phyloP scores from a whole-genome alignment of 1,140 invertebrate species.

The Prorops nasuta region DNA sequence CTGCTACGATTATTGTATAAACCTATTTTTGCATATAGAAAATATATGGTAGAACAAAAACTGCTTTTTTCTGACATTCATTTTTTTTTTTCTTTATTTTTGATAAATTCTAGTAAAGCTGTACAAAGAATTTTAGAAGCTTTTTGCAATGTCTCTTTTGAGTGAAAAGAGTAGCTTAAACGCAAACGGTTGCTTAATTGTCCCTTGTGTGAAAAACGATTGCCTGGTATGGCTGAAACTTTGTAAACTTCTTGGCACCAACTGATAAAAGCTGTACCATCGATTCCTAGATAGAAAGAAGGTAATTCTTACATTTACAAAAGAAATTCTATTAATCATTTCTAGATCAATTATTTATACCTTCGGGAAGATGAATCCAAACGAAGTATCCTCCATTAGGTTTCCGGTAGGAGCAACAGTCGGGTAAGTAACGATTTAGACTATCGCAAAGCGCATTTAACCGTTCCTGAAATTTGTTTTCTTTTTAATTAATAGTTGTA shows the following conservation, averaged over 20 bases:
- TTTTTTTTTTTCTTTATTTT: background rate
- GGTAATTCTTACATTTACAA: background rate
- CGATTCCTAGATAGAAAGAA: slow-evolving; percentile 28
- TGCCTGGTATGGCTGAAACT: slow-evolving; percentile 56
- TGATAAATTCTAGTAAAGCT: slow-evolving; percentile 32
- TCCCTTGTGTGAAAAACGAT: slow-evolving; percentile 45
- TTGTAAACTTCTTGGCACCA: slow-evolving; percentile 48
- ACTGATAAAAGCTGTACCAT: slow-evolving; percentile 41
- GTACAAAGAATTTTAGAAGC: slow-evolving; percentile 36
- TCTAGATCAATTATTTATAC: slow-evolving; percentile 27
- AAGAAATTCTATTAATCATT: too few species aligned
- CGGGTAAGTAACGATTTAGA: slow-evolving; percentile 50
- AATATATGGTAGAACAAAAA: background rate
- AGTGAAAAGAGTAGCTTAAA: slow-evolving; percentile 56
- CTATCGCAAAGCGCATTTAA: slow-evolving; percentile 48
- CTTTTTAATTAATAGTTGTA: background rate
- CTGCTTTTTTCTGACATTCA: background rate
- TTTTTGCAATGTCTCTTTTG: slow-evolving; percentile 30
- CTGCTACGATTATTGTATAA: too few species aligned
- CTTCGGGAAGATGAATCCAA: slow-evolving; percentile 57
- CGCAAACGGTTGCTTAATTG: slow-evolving; percentile 51
- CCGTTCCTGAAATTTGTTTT: slow-evolving; percentile 40
- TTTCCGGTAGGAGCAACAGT: slow-evolving; percentile 46
- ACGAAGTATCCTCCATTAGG: slow-evolving; percentile 63
- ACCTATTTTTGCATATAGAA: too few species aligned